These are phyloP conservation scores for Leptinotarsa peninsularis DNA, from an alignment of 2,888 invertebrate genomes.

Conservation along the genomic window DNA sequence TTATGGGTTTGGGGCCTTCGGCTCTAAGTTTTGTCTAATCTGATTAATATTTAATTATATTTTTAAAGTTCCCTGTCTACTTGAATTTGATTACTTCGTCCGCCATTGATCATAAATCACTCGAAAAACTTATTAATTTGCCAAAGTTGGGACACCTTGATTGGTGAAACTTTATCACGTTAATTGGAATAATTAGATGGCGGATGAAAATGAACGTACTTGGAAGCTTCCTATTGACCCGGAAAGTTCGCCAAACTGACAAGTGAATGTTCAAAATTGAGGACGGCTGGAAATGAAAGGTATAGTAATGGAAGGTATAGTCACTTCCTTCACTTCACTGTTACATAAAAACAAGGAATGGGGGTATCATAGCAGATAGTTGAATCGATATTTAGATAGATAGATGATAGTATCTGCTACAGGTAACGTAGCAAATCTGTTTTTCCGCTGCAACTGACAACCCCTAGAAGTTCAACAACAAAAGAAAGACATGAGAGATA, in stretches of 20 bases:
- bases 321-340: too few species aligned
- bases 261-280: background rate
- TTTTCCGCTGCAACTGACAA: too few species aligned
- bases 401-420: too few species aligned
- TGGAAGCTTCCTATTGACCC: constrained; percentile 2
- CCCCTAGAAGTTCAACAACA: too few species aligned
- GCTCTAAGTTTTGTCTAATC: constrained; percentile 32
- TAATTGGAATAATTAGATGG: constrained; percentile 17
- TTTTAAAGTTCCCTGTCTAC: constrained; percentile 28
- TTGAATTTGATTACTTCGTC: constrained; percentile 16
- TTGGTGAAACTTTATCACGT: constrained; percentile 3
- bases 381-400: too few species aligned
- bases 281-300: background rate
- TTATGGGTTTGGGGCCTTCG: constrained; percentile 25
- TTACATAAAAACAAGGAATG: too few species aligned
- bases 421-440: too few species aligned
- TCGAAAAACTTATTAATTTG: constrained; percentile 23
- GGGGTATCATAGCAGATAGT: too few species aligned
- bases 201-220: background rate
- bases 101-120: constrained; percentile 27
- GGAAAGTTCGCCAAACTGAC: background rate
- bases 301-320: too few species aligned
- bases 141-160: constrained; percentile 8
- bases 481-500: too few species aligned
- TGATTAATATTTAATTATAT: constrained; percentile 40